A percentile compares a stretch with the other conserved stretches of the same genome.
phyloP scores from a whole-genome alignment of 2,888 invertebrate genomes.

The Ormyrus labotus region DNA sequence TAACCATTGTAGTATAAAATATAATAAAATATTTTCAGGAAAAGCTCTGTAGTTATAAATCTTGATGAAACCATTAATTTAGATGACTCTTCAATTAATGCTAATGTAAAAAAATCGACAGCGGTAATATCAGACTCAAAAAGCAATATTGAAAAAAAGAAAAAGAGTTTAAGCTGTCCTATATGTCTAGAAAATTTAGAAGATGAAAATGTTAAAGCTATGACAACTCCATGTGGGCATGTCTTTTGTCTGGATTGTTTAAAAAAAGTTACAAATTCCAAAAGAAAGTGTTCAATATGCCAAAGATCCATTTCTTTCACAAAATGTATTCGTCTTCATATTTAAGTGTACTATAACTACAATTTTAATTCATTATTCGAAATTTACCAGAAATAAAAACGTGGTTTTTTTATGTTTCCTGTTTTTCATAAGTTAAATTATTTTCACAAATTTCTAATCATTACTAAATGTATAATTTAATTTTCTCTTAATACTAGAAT shows the following conservation, averaged over 20 bases:
- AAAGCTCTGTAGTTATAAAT: constrained; percentile 20
- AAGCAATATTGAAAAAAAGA: background rate
- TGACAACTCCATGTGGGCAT: constrained; percentile 68
- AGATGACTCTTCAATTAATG: constrained; percentile 52
- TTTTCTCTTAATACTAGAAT: background rate
- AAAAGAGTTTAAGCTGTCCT: constrained; percentile 61
- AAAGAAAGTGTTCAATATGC: constrained; percentile 67
- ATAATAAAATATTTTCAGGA: constrained; percentile 24
- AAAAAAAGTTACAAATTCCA: constrained; percentile 44
- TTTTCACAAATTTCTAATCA: background rate
- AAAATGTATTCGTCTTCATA: constrained; percentile 65
- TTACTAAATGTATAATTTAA: background rate
- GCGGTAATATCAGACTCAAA: background rate
- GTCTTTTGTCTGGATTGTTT: constrained; percentile 66
- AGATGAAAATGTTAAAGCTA: constrained; percentile 61
- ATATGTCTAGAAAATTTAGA: constrained; percentile 65
- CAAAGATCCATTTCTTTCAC: constrained; percentile 57
- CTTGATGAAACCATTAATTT: constrained; percentile 55
- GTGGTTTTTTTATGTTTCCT: too few relatives aligned
- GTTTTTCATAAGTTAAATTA: background rate
- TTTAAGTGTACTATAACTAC: constrained; percentile 57
- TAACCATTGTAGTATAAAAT: background rate
- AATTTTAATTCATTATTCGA: background rate
- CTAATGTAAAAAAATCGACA: background rate
- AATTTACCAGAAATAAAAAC: background rate